Base-by-base conservation (phyloP, 2,113 vertebrate species). In the Poecile atricapillus region DNA sequence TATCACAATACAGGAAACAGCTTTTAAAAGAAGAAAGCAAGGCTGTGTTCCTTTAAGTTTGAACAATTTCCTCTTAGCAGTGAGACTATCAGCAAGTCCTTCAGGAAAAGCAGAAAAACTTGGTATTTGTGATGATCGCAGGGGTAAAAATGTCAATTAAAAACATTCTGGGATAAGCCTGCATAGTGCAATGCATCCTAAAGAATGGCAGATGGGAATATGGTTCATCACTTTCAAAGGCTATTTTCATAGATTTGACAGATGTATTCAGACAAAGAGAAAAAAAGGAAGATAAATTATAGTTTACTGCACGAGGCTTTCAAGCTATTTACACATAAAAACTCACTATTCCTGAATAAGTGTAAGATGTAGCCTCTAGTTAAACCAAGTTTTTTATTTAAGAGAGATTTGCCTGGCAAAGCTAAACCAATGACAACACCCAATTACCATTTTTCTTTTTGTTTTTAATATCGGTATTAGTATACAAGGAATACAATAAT, bases 181-280 rank as follows among this genome's bases (percentile, higher is more conserved):
- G 76, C 69, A 35, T 58, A 55, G 49, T 47, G 88, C 60, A 94
- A 93, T 86, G 44, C 59, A 90, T 44, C 88, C 68, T 63, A 22
- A 93, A 90, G 86, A 78, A 89, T 84, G 41, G 93, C 93, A 96
- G 95, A 95, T 93, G 94, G 92, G 86, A 95, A 96, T 69, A 84
- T 24, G 53, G 90, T 68, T 94, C 88, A 86, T 74, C 80, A 71
- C 68, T 95, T 93, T 78, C 90, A 89, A 94, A 93, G 95, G 90
- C 86, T 89, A 92, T 96, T 94, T 96, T 94, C 88, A 96, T 79
- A 93, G 76, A 92, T 94, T 58, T 95, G 92, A 94, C 95, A 96
- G 96, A 96, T 95, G 92, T 77, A 96, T 92, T 95, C 83, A 95
- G 93, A 95, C 90, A 86, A 15, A 88, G 15, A 86, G 24, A 33